Conservation (phyloP, 2,113 vertebrate genomes). For the Caranx ignobilis region DNA sequence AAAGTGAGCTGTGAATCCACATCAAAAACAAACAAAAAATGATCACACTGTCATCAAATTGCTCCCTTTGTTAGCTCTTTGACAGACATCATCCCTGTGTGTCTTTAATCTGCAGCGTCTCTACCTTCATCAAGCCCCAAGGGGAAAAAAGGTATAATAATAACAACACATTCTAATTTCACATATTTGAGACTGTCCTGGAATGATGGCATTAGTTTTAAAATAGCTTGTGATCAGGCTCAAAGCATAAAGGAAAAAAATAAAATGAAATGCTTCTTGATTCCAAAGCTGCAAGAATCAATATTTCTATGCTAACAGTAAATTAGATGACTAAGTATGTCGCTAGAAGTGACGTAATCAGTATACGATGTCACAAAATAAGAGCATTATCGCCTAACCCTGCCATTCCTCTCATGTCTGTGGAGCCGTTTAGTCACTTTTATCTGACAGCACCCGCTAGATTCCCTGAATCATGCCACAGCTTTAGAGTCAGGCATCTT, state of each 20-base stretch:
- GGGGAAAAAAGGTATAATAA: constrained; percentile 34
- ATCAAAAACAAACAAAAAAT: constrained; percentile 20
- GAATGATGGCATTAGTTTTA: constrained; percentile 21
- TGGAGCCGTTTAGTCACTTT: background rate
- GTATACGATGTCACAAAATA: background rate
- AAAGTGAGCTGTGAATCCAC: background rate
- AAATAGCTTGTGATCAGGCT: constrained; percentile 15
- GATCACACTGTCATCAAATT: constrained; percentile 7
- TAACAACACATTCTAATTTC: constrained; percentile 53
- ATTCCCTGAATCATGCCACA: background rate
- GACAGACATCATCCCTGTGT: background rate
- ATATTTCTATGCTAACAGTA: background rate
- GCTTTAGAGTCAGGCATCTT: background rate
- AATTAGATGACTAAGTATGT: background rate
- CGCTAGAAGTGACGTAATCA: background rate
- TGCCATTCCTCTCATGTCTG: background rate
- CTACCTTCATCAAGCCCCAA: background rate
- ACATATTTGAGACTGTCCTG: constrained; percentile 10
- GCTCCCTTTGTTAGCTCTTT: background rate
- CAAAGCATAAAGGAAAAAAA: constrained; percentile 3
- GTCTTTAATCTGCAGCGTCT: background rate
- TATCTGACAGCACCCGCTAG: background rate
- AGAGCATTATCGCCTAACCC: background rate
- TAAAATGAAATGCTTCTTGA: background rate
- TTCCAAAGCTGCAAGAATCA: constrained; percentile 1